Evolutionary conservation across 1,140 invertebrate species (phyloP).

Genomic region (Spodoptera litura): DNA sequence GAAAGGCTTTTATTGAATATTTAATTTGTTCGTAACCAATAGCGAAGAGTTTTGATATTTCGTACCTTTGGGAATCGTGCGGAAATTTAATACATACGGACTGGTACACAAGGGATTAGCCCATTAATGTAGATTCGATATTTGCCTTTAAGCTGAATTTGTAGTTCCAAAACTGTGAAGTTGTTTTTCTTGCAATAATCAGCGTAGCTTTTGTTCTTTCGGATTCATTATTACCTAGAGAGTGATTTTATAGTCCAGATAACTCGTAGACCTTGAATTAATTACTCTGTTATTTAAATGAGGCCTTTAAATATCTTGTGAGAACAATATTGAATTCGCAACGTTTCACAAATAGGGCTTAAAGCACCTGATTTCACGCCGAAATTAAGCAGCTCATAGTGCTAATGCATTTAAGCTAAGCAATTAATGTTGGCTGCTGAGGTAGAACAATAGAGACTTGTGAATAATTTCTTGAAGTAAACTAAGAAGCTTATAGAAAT

Average conservation of each 20-base stretch:
- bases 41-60: constrained; percentile 17
- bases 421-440: constrained; percentile 3
- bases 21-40: background rate
- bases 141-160: constrained; percentile 29
- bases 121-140: constrained; percentile 37
- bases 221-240: background rate
- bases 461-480: background rate
- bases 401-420: constrained; percentile 5
- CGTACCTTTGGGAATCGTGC: background rate
- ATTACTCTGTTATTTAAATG: background rate
- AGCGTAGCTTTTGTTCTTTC: constrained; percentile 3
- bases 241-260: background rate
- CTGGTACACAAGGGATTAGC: background rate
- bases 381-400: background rate
- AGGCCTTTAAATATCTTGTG: background rate
- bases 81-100: constrained; percentile 27
- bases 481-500: background rate
- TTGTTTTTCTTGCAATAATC: constrained; percentile 16
- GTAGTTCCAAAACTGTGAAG: constrained; percentile 21
- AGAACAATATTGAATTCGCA: background rate
- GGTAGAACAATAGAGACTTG: background rate
- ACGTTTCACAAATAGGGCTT: background rate
- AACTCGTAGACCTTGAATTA: background rate
- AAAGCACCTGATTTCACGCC: background rate
- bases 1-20: background rate